A percentile compares a stretch with the other conserved stretches of the same genome.
phyloP scores from a whole-genome alignment of 2,113 vertebrate genomes.

The Cebus imitator region DNA sequence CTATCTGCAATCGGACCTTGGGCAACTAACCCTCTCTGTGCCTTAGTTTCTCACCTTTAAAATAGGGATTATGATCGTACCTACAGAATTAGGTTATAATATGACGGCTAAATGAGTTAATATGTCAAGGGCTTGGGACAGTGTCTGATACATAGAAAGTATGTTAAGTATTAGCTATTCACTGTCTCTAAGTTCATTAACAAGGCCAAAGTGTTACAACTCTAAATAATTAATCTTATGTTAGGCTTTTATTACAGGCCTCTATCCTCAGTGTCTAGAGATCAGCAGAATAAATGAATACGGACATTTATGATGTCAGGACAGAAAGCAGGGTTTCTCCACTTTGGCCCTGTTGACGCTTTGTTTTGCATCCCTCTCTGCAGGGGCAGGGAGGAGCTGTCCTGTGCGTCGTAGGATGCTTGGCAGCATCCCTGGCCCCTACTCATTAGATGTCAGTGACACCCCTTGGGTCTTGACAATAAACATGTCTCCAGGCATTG shows the following conservation, averaged over 20 bases:
- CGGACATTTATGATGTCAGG: neutral
- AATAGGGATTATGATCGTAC: neutral
- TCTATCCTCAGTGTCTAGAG: neutral
- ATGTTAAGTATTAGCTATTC: neutral
- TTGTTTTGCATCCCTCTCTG: neutral
- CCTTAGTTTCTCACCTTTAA: neutral
- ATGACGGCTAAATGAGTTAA: neutral
- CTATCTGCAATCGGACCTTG: neutral
- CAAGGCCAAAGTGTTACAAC: neutral
- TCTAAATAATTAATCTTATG: neutral
- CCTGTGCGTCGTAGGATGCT: fast-evolving
- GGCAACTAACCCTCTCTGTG: neutral
- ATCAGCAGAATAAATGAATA: neutral
- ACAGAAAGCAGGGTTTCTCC: neutral
- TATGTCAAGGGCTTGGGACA: neutral
- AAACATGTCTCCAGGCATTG: neutral
- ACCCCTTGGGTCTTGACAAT: neutral
- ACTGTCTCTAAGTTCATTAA: neutral
- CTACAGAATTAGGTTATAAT: neutral
- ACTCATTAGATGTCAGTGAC: neutral
- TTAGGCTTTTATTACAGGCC: neutral
- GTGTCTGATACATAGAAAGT: neutral
- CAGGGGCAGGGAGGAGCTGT: neutral
- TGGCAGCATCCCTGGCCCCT: neutral
- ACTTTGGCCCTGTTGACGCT: neutral